Conservation (phyloP, 1,140 invertebrate genomes). For the Drosophila varians region DNA sequence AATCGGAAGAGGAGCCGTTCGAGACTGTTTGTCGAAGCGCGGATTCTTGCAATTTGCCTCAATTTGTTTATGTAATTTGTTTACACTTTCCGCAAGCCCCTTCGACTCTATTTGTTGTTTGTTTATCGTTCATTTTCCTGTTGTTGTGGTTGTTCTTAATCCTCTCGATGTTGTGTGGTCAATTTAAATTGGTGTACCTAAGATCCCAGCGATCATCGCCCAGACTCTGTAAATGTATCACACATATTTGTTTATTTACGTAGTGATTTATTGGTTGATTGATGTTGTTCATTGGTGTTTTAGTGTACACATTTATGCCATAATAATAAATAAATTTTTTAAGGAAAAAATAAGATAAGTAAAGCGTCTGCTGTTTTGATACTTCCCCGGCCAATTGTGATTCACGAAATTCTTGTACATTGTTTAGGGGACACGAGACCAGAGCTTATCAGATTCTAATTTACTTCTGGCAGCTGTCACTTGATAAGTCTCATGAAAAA, state of each 20-base stretch:
- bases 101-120: conserved; percentile 41
- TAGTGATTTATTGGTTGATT: conserved; percentile 39
- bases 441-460: conserved; percentile 31
- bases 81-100: conserved; percentile 46
- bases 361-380: conserved; percentile 4
- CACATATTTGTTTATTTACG: conserved; percentile 2
- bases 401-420: conserved; percentile 30
- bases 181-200: conserved; percentile 68
- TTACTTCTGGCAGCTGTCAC: conserved; percentile 48
- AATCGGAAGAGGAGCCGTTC: not conserved
- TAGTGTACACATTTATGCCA: conserved; percentile 9
- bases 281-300: conserved; percentile 53
- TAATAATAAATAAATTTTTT: conserved; percentile 7
- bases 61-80: conserved; percentile 80
- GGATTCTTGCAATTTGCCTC: conserved; percentile 29
- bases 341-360: conserved; percentile 25
- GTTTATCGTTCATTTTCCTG: conserved; percentile 29
- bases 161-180: conserved; percentile 56
- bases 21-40: conserved; percentile 10
- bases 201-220: conserved; percentile 1
- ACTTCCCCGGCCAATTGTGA: conserved; percentile 16
- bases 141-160: conserved; percentile 33
- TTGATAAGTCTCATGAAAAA: conserved; percentile 30
- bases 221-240: conserved; percentile 9
- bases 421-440: conserved; percentile 39